Base-by-base conservation (phyloP, 2,113 vertebrate species). In the Baryphthengus martii region DNA sequence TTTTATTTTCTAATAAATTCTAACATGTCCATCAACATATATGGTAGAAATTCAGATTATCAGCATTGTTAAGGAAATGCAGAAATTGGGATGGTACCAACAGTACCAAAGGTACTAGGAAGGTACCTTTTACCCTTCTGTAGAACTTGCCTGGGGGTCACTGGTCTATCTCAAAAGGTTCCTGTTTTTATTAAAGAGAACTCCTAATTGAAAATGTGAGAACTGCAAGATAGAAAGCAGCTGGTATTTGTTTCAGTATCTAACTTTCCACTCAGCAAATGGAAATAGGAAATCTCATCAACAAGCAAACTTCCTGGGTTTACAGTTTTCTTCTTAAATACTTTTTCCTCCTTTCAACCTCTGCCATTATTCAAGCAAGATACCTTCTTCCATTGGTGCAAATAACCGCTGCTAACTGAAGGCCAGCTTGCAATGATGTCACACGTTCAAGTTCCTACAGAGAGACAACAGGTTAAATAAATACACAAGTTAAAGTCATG, bases 351-450 rank as follows among this genome's bases (percentile, higher is more conserved):
- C 7, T 78, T 65, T 75, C 70, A 85, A 55, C 50, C 62, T 75
- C 39, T 73, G 45, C 17, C 61, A 29, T 39, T 88, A 78, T 40
- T 88, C 47, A 68, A 95, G 92, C 40, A 92, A 88, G 74, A 91
- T 98, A 99, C 99, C 99, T 99, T 94, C 99, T 98, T 93, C 99
- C 99, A 92, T 99, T 99, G 31, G 99, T 99, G 97, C 99, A 99
- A 97, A 99, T 99, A 91, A 99, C 99, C 7, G 99, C 99, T 73
- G 99, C 99, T 93, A 99, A 85, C 92, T 99, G 99, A 84, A 99
- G 98, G 91, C 99, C 99, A 44, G 97, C 98, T 97, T 99, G 99
- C 56, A 99, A 88, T 0, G 99, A 99, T 1, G 99, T 99, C 88
- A 99, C 99, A 96, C 99, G 98, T 96, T 99, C 99, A 88, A 99